Base-by-base conservation (phyloP, 2,113 vertebrate genomes). In the Noctilio leporinus region DNA sequence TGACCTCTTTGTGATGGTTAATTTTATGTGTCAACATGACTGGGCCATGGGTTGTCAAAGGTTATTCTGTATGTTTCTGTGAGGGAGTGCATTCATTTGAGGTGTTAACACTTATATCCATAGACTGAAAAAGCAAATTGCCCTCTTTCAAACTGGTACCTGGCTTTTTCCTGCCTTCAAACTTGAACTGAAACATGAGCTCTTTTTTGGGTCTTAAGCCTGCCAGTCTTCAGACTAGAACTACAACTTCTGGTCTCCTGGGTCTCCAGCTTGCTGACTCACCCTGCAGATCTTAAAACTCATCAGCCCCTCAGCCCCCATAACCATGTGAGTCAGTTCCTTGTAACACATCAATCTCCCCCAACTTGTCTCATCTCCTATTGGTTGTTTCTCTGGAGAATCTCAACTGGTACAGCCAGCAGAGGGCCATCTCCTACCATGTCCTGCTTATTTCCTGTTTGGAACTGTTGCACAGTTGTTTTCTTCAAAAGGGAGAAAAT, bases 341-440 rank as follows among this genome's bases (percentile, higher is more conserved):
- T 62, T 62, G 3, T 62, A 59, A 72, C 10, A 47, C 12, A 55
- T 65, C 1, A 62, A 43, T 80, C 35, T 80, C 9, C 62, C 7
- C 19, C 1, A 1, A 12, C 17, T 10, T 33, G 7, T 81, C 35
- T 55, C 45, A 28, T 26, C 33, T 43, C 33, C 33, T 38, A 7
- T 49, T 78, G 10, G 16, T 35, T 33, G n/a, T 53, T 51, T 47
- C 49, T 53, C 40, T 89, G 59, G 59, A 86, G 76, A 65, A 38
- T 11, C n/a, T 22, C 26, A 2, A n/a, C 49, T 70, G 49, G 81
- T 49, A 64, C 4, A 72, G 87, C 73, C 96, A 96, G 89, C 86
- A 97, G 97, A 91, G 92, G 94, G 73, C 47, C 3, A 43, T 62
- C 47, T 91, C 53, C 51, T 67, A 47, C 10, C 78, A 94, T 70